Base-by-base conservation (phyloP, 35 echinoderm and acorn worm genomes). In the Heliocidaris erythrogramma region DNA sequence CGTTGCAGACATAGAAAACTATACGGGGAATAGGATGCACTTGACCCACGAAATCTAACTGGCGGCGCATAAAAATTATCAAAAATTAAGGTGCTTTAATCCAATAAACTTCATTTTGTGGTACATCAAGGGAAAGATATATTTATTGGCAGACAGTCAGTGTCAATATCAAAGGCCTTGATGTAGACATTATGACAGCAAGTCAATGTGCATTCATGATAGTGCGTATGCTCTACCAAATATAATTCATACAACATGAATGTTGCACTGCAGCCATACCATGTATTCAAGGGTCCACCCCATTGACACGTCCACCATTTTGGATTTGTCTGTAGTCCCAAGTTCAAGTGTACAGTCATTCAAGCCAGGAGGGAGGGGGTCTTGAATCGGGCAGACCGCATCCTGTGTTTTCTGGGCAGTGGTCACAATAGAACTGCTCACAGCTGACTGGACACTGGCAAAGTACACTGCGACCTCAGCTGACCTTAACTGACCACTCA, bases 401-500 rank as follows among this genome's bases (percentile, higher is more conserved):
- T 92, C 91, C 91, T 92, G 91, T 92, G 91, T 30, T 13, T 92
- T 12, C 31, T 49, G 91, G 31, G n/a, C 91, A 30, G 47, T 59
- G 91, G 47, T 59, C 91, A 52, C 29, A 92, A 49, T 92, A 59
- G 91, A 84, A 11, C n/a, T 49, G 16, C 91, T 48, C 48, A 89
- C 47, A 59, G 91, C 91, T 59, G 91, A 59, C 91, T 92, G 91
- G 91, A 92, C 91, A 92, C 11, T 30, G 91, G 48, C 49, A 92
- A 92, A 92, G 91, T 92, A 48, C 91, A 92, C 13, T 52, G 91
- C n/a, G 50, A 92, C 91, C 91, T 92, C 59, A 92, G 91, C 31
- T 92, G 91, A 92, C 91, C 91, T 92, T 92, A 27, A 30, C 49
- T 92, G 91, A 92, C 91, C 91, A 92, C 32, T 89, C 31, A 89